Conservation (phyloP, 2,797 vertebrate genomes). For the Threskiornis aethiopicus region DNA sequence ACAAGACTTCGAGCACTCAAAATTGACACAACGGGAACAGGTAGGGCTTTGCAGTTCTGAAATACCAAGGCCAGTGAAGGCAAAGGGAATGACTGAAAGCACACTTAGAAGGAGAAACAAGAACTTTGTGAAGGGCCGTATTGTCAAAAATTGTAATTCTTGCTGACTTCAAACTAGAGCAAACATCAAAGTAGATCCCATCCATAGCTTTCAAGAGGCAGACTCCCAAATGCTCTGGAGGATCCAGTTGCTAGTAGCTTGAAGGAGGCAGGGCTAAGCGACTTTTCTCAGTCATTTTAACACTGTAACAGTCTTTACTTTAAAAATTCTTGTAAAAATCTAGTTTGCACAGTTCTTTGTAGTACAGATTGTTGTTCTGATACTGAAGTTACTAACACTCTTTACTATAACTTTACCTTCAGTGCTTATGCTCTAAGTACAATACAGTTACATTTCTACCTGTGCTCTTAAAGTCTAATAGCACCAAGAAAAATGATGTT, state of each 20-base stretch:
- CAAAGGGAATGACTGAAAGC: not conserved
- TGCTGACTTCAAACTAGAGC: not conserved
- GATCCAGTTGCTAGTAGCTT: no score
- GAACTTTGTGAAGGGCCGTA: accelerated
- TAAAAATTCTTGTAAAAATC: not conserved
- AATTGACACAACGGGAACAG: not conserved
- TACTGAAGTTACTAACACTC: not conserved
- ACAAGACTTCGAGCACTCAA: not conserved
- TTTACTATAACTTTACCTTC: not conserved
- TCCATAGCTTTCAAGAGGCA: not conserved
- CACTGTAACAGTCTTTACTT: not conserved
- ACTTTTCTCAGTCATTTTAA: not conserved
- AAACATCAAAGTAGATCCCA: not conserved
- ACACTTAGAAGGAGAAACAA: not conserved
- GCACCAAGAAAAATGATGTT: not conserved
- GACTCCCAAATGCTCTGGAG: not conserved
- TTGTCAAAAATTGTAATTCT: not conserved
- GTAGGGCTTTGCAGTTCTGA: not conserved
- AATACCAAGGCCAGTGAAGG: not conserved
- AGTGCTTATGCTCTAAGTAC: not conserved
- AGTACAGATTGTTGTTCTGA: not conserved
- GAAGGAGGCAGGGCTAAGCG: not conserved
- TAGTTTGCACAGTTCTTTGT: not conserved
- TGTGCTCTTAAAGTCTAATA: not conserved
- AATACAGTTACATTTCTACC: not conserved